phyloP scores from a whole-genome alignment of 2,888 invertebrate genomes.

The Campoplex nolae region DNA sequence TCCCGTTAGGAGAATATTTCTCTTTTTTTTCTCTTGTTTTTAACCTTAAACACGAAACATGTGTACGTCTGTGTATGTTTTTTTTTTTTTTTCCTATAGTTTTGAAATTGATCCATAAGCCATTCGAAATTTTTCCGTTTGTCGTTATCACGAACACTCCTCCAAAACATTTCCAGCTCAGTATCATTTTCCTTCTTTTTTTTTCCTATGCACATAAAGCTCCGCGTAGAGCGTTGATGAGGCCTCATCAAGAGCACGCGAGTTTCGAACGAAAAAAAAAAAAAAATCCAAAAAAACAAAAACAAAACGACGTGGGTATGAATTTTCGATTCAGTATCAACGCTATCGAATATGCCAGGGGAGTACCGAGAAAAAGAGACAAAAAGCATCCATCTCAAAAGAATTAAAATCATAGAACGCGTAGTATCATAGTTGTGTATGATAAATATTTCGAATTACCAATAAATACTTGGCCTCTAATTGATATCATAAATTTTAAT shows the following conservation, averaged over 20 bases:
- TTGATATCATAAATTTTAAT: too few species aligned
- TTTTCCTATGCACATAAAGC: not conserved
- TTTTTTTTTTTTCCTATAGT: not conserved
- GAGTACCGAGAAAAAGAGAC: not conserved
- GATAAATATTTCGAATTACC: not conserved
- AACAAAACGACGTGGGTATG: constrained; percentile 16
- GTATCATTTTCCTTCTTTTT: not conserved
- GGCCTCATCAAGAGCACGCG: not conserved
- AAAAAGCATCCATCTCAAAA: not conserved
- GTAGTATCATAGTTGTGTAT: not conserved
- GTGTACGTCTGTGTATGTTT: not conserved
- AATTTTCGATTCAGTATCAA: constrained; percentile 27
- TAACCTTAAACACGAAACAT: not conserved
- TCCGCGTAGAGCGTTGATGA: not conserved
- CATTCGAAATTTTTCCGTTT: constrained; percentile 15
- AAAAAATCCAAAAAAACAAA: too few species aligned
- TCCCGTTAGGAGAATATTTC: not conserved
- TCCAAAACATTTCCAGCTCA: not conserved
- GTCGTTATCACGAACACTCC: not conserved
- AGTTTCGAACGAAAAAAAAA: not conserved
- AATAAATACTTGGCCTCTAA: too few species aligned
- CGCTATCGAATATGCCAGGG: not conserved
- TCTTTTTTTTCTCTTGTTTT: not conserved
- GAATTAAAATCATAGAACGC: constrained; percentile 12
- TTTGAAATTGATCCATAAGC: not conserved